phyloP scores from a whole-genome alignment of 2,888 invertebrate species.

The Pinctada fucata region DNA sequence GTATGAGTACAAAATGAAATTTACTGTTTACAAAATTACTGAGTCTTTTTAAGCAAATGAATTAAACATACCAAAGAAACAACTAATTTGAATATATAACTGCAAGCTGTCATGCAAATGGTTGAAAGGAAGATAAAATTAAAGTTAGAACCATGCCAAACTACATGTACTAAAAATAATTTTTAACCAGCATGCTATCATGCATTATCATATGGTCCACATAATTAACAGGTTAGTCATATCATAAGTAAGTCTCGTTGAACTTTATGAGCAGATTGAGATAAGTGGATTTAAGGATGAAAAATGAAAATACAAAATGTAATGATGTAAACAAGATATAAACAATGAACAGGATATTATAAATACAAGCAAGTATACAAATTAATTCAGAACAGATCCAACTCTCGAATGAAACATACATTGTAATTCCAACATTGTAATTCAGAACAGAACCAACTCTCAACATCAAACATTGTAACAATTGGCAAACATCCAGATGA shows the following conservation, averaged over 20 bases:
- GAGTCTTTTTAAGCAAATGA: background rate
- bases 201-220: too few relatives aligned
- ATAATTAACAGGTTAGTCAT: too few relatives aligned
- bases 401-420: too few relatives aligned
- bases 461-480: background rate
- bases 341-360: background rate
- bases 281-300: background rate
- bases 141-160: background rate
- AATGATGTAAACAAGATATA: background rate
- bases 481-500: background rate
- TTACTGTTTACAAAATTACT: background rate
- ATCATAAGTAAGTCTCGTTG: too few relatives aligned
- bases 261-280: background rate
- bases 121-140: background rate
- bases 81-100: background rate
- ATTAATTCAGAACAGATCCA: too few relatives aligned
- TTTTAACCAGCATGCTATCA: too few relatives aligned
- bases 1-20: background rate
- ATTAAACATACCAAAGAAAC: background rate
- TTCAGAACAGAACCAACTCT: slow-evolving; percentile 1
- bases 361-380: background rate
- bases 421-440: too few relatives aligned
- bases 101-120: background rate
- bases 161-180: too few relatives aligned
- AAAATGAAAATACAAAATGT: background rate